Percentiles rank a stretch among this genome's conserved stretches.
Evolutionary conservation across 2,888 invertebrate species (phyloP).

Genomic region (Drosophila prolongata): DNA sequence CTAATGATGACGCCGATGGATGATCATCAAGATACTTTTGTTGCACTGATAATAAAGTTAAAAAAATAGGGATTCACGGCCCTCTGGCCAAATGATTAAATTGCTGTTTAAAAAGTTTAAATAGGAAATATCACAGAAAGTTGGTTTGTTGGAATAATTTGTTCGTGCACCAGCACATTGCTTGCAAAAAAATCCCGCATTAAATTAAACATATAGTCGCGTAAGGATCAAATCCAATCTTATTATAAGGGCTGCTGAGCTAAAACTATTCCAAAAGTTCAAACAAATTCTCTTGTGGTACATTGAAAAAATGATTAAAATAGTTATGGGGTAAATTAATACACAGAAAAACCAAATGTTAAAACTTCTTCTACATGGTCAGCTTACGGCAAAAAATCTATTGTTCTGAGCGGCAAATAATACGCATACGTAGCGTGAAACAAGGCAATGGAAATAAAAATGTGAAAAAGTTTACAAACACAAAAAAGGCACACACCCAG

Average conservation of each 20-base stretch:
- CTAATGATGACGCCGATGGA: slow-evolving; percentile 36
- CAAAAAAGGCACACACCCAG: slow-evolving; percentile 21
- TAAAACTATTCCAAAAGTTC: too few species aligned
- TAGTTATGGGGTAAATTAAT: slow-evolving; percentile 18
- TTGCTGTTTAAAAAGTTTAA: neutral
- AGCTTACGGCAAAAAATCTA: slow-evolving; percentile 22
- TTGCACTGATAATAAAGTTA: slow-evolving; percentile 25
- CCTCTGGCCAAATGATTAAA: neutral
- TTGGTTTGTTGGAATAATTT: neutral
- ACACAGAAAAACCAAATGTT: slow-evolving; percentile 8
- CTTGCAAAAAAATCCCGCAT: too few species aligned
- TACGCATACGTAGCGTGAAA: slow-evolving; percentile 51
- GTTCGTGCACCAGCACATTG: too few species aligned
- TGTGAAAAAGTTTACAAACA: slow-evolving; percentile 36
- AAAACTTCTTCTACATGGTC: slow-evolving; percentile 16
- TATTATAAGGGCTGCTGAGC: too few species aligned
- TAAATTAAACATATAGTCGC: too few species aligned
- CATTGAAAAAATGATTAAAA: too few species aligned
- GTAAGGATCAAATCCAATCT: too few species aligned
- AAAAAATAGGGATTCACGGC: neutral
- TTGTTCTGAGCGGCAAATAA: slow-evolving; percentile 43
- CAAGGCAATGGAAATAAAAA: slow-evolving; percentile 56
- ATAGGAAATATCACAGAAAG: neutral
- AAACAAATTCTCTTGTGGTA: too few species aligned
- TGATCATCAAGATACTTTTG: slow-evolving; percentile 16